Conservation (phyloP, 2,888 invertebrate species). For the Brachylomia viminalis region DNA sequence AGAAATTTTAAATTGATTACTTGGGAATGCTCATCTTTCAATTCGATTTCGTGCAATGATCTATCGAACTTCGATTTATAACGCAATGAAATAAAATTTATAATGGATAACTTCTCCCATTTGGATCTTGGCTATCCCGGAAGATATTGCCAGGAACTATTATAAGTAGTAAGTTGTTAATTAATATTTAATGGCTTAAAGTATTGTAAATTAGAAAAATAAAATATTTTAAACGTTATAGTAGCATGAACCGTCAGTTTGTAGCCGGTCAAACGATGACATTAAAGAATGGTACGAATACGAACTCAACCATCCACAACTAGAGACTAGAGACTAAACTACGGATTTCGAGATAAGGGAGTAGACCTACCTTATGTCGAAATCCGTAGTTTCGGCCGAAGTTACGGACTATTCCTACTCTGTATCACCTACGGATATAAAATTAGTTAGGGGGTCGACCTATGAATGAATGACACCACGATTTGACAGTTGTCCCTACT, state of each 20-base stretch:
- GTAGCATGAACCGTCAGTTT: background rate
- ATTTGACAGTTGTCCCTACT: too few relatives aligned
- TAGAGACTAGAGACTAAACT: too few relatives aligned
- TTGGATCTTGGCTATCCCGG: background rate
- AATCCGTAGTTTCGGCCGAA: too few relatives aligned
- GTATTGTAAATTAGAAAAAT: background rate
- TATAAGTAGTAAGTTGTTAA: background rate
- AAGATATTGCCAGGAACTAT: constrained; percentile 7
- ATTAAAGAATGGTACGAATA: constrained; percentile 27
- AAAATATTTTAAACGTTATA: background rate
- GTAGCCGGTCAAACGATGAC: constrained; percentile 9
- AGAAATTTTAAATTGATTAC: constrained; percentile 72
- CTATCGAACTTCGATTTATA: constrained; percentile 9
- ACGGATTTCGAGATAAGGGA: too few relatives aligned
- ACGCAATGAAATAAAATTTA: constrained; percentile 14
- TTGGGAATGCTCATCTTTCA: constrained; percentile 25
- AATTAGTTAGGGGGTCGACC: too few relatives aligned
- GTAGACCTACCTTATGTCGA: too few relatives aligned
- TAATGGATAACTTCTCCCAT: background rate
- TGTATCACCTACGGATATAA: too few relatives aligned
- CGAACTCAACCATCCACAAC: constrained; percentile 35
- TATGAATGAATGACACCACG: too few relatives aligned
- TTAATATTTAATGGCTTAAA: background rate
- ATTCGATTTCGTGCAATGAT: constrained; percentile 19
- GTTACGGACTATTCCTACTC: too few relatives aligned